A percentile compares a stretch with the other conserved stretches of the same genome.
Evolutionary conservation across 1,140 invertebrate genomes (phyloP).

Genomic region (Zaprionus nigranus): DNA sequence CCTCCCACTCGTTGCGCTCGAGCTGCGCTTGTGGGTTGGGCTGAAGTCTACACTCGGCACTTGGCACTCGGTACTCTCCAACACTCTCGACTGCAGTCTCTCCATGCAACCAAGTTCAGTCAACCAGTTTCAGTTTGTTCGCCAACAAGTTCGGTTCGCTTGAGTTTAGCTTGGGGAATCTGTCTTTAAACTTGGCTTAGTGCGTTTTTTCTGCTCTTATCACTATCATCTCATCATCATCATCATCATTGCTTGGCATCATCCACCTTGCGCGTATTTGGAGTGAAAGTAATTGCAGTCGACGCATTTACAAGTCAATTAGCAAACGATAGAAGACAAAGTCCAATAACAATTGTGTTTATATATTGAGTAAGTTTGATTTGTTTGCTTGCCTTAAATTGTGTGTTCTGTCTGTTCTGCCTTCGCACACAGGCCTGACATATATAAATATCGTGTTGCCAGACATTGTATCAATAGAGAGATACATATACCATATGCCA

Average conservation of each 20-base stretch:
- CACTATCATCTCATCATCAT: neutral
- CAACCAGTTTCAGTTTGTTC: conserved; percentile 68
- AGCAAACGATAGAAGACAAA: neutral
- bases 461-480: neutral
- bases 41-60: conserved; percentile 25
- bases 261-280: conserved; percentile 4
- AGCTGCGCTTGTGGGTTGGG: conserved; percentile 51
- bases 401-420: neutral
- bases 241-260: neutral
- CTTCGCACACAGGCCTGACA: neutral
- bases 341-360: neutral
- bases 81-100: conserved; percentile 12
- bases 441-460: neutral
- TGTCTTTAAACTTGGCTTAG: neutral
- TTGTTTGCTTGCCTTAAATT: neutral
- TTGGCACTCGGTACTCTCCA: conserved; percentile 35
- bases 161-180: neutral
- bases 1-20: conserved; percentile 52
- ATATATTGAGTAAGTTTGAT: neutral
- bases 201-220: neutral
- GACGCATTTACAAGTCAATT: neutral
- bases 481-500: neutral
- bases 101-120: conserved; percentile 57
- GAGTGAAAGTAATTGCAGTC: conserved; percentile 3
- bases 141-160: conserved; percentile 69